Percentiles rank a stretch among this genome's conserved stretches.
Evolutionary conservation across 2,888 invertebrate genomes (phyloP).

Genomic region (Piscicola geometra): DNA sequence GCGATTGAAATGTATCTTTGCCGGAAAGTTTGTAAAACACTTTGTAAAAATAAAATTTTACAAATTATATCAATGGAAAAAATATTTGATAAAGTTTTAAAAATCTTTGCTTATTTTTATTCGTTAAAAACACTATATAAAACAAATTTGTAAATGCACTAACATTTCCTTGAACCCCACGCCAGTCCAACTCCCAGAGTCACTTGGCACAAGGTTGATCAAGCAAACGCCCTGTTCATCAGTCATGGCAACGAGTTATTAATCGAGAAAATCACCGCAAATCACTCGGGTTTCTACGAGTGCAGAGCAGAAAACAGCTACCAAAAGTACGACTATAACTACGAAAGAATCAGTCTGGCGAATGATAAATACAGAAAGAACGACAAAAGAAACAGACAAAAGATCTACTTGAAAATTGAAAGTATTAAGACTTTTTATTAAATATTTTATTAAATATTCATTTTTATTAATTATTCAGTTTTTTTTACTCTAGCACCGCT

Average conservation of each 20-base stretch:
- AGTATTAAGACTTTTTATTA: no score
- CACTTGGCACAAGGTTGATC: slow-evolving; percentile 1
- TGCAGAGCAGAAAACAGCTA: not conserved
- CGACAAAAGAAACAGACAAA: not conserved
- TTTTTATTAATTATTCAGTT: no score
- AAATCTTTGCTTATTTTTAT: no score
- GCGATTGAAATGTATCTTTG: not conserved
- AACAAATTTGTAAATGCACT: no score
- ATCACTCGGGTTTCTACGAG: slow-evolving; percentile 6
- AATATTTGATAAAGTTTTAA: no score
- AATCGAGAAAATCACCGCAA: not conserved
- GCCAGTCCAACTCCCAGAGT: not conserved
- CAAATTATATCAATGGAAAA: no score
- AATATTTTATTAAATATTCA: no score
- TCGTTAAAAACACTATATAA: no score
- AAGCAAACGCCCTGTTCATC: not conserved
- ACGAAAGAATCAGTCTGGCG: not conserved
- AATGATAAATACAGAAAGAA: not conserved
- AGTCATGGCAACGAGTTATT: slow-evolving; percentile 3
- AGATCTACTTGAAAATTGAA: slow-evolving; percentile 8
- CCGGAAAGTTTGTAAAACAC: slow-evolving; percentile 5
- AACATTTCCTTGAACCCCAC: not conserved
- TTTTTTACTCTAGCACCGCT: no score
- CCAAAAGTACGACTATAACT: not conserved
- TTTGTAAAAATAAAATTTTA: no score